Base-by-base conservation (phyloP, 2,797 vertebrate species). In the Heterohyrax brucei region DNA sequence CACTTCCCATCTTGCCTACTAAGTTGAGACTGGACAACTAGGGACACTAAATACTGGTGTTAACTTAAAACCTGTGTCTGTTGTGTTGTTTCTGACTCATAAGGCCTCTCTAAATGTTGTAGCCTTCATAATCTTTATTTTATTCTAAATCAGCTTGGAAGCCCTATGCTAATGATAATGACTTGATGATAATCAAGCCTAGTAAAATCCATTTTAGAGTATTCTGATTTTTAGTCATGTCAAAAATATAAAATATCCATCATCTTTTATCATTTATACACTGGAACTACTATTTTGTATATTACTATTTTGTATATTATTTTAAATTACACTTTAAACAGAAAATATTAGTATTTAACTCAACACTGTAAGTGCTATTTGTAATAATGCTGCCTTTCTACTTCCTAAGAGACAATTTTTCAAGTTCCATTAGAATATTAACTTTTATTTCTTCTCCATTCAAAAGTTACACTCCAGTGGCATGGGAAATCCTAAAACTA, bases 251-350 rank as follows among this genome's bases (percentile, higher is more conserved):
- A 81, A 50, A 75, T 13, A 28, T 18, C 62, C 77, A 5, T 44
- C 88, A 7, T 39, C 16, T 75, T 91, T 53, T 66, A 16, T 53
- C 16, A 21, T 53, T 61, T 24, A 24, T 68, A 3, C 64, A 82
- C 73, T 16, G 48, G 53, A 59, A 12, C n/a, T 1, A 1, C 26
- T 46, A 12, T 33, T 7, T 44, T 62, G 5, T 50, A 30, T 48
- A 16, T 64, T n/a, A 10, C 30, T 68, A 28, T 1, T 64, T 68
- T 7, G 3, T 28, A 83, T 21, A 12, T 93, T 89, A 93, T 93
- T 89, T n/a, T n/a, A 68, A 46, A 72, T 92, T 83, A 44, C 76
- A 33, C 28, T 79, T 86, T 75, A 92, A 89, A 3, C 61, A 24
- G 61, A 28, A 62, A 62, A 83, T 22, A 33, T 78, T 89, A 62